Conservation (phyloP, 1,140 invertebrate species). For the Eueides isabella region DNA sequence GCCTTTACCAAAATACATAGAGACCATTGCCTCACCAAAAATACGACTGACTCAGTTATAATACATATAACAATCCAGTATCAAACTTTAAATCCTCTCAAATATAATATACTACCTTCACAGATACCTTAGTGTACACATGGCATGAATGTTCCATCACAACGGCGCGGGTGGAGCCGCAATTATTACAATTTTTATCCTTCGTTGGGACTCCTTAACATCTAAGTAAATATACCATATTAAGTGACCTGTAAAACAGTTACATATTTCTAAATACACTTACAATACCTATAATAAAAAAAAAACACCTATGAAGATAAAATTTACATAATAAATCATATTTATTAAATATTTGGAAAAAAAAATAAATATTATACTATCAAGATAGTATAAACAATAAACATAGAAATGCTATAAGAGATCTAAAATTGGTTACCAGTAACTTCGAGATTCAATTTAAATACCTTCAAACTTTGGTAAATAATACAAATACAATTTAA, state of each 20-base stretch:
- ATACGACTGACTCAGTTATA: background rate
- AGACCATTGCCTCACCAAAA: background rate
- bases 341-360: background rate
- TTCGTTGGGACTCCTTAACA: background rate
- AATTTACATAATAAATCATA: background rate
- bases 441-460: background rate
- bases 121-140: background rate
- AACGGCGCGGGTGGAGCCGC: background rate
- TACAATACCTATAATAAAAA: background rate
- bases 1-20: background rate
- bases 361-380: background rate
- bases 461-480: background rate
- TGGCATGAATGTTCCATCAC: conserved; percentile 1
- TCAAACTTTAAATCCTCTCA: conserved; percentile 8
- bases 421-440: background rate
- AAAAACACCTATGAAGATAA: background rate
- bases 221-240: background rate
- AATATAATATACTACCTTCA: background rate
- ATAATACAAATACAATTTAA: background rate
- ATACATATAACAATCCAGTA: background rate
- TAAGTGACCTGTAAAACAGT: background rate
- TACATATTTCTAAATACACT: background rate
- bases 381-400: background rate
- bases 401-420: background rate
- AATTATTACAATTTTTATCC: background rate